Evolutionary conservation across 1,140 invertebrate genomes (phyloP).

Genomic region (Drosophila pachea): DNA sequence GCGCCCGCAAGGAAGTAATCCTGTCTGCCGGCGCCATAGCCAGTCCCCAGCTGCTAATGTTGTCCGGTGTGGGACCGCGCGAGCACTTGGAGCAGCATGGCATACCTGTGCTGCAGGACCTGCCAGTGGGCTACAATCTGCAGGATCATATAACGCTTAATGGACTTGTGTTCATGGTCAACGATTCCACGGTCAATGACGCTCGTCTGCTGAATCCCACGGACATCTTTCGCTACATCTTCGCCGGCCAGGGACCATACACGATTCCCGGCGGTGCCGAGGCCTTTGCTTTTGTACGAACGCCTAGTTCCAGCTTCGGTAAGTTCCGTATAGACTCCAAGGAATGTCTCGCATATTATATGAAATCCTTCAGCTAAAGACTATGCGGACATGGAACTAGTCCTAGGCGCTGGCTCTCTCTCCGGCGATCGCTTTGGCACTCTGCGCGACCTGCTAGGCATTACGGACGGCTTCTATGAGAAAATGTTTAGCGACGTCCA

Average conservation of each 20-base stretch:
- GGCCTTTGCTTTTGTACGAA: constrained; percentile 85
- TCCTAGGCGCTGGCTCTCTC: constrained; percentile 85
- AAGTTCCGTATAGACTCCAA: not conserved
- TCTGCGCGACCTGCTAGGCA: constrained; percentile 82
- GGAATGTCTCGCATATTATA: not conserved
- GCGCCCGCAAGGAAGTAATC: constrained; percentile 88
- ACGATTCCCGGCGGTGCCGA: constrained; percentile 87
- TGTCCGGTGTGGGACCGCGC: constrained; percentile 89
- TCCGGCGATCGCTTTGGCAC: constrained; percentile 86
- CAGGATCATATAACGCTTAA: constrained; percentile 88
- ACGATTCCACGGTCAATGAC: constrained; percentile 81
- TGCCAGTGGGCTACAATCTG: constrained; percentile 89
- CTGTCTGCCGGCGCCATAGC: constrained; percentile 86
- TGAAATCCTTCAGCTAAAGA: constrained; percentile 50
- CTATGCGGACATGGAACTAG: constrained; percentile 88
- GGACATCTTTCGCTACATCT: constrained; percentile 81
- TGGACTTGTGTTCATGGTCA: constrained; percentile 84
- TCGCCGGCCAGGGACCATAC: constrained; percentile 82
- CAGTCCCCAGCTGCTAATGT: constrained; percentile 88
- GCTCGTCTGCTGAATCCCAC: constrained; percentile 78
- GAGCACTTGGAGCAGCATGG: constrained; percentile 82
- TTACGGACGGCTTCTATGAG: constrained; percentile 83
- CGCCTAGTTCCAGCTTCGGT: constrained; percentile 75
- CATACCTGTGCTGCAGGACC: constrained; percentile 82
- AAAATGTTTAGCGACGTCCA: constrained; percentile 81